Conservation (phyloP, 2,888 invertebrate genomes). For the Automeris io region DNA sequence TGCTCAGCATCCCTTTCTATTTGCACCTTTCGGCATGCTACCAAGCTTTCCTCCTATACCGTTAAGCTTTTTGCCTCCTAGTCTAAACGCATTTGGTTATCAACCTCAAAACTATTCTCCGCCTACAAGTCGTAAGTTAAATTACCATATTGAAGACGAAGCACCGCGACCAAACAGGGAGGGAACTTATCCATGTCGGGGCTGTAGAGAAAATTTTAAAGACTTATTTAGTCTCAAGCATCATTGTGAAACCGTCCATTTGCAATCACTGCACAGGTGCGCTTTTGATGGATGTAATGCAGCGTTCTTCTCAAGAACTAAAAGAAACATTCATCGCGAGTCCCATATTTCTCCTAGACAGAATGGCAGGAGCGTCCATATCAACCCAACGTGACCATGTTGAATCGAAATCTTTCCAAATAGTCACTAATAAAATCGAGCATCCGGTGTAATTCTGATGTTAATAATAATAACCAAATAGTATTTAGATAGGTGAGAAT, state of each 20-base stretch:
- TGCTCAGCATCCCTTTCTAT: constrained; percentile 63
- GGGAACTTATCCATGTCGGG: constrained; percentile 82
- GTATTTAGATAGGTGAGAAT: constrained; percentile 25
- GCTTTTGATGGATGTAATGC: constrained; percentile 86
- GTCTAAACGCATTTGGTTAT: constrained; percentile 56
- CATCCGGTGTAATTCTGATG: constrained; percentile 67
- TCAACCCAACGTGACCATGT: constrained; percentile 52
- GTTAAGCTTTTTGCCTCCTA: constrained; percentile 61
- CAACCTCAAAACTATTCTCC: constrained; percentile 57
- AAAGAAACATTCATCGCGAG: constrained; percentile 86
- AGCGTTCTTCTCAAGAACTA: constrained; percentile 86
- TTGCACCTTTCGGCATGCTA: constrained; percentile 68
- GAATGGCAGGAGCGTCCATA: constrained; percentile 44
- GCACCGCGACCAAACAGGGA: constrained; percentile 80
- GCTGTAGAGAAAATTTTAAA: constrained; percentile 81
- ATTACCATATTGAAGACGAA: constrained; percentile 82
- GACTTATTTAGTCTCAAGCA: constrained; percentile 80
- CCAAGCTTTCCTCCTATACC: constrained; percentile 68
- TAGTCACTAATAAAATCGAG: constrained; percentile 19
- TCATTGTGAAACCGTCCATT: constrained; percentile 83
- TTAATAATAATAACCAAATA: constrained; percentile 58
- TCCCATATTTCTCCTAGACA: constrained; percentile 73
- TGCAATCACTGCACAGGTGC: constrained; percentile 83
- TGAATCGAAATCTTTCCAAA: constrained; percentile 16
- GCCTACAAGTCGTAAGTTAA: constrained; percentile 55